Percentiles rank a stretch among this genome's conserved stretches.
Conservation (phyloP, 2,113 vertebrate species). For the Sapayoa aenigma region DNA sequence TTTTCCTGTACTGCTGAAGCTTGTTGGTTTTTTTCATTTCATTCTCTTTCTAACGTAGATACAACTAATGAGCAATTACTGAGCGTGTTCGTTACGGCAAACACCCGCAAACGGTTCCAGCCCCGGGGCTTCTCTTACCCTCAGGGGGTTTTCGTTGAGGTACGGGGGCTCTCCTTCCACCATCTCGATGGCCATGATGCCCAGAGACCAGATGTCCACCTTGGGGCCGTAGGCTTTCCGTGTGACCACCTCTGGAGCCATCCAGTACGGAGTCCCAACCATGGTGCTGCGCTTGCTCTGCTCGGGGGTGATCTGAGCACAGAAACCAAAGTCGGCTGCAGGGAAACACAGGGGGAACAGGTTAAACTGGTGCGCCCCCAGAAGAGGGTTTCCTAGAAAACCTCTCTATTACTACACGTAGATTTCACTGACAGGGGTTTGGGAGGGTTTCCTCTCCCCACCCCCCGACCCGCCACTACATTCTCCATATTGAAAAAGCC, state of each 20-base stretch:
- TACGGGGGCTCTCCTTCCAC: slow-evolving; percentile 98
- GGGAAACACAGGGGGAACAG: not conserved
- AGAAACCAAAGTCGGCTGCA: slow-evolving; percentile 97
- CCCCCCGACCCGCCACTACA: not conserved
- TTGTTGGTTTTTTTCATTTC: not conserved
- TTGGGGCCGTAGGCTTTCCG: slow-evolving; percentile 97
- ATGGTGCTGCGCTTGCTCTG: slow-evolving; percentile 99
- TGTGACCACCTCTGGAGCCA: slow-evolving; percentile 98
- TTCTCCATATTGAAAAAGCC: not conserved
- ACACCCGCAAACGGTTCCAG: not conserved
- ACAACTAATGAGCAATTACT: not conserved
- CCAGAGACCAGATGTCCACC: slow-evolving; percentile 98
- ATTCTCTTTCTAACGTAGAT: not conserved
- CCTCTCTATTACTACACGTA: not conserved
- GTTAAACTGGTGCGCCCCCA: not conserved
- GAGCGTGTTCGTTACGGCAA: accelerated
- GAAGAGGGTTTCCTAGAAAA: not conserved
- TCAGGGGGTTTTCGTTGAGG: slow-evolving; percentile 96
- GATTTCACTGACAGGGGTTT: not conserved
- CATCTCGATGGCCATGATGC: slow-evolving; percentile 99
- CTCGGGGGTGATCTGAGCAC: slow-evolving; percentile 98
- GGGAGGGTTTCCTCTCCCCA: not conserved
- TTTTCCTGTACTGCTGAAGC: not conserved
- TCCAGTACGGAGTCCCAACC: slow-evolving; percentile 99
- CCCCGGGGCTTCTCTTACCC: slow-evolving; percentile 77